phyloP scores from a whole-genome alignment of 2,113 vertebrate genomes.

The Takifugu flavidus region DNA sequence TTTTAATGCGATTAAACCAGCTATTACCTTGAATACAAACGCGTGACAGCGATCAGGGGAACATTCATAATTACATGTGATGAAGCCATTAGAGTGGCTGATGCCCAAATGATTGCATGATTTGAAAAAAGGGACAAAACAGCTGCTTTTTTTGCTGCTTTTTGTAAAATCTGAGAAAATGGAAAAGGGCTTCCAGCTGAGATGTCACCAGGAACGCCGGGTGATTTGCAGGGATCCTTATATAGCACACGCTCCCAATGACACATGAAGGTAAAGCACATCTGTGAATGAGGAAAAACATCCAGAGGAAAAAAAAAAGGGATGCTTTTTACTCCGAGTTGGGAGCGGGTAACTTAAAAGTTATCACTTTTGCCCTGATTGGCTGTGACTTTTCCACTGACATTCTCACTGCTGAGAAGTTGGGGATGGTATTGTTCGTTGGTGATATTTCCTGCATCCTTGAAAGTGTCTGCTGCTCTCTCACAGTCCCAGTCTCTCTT shows the following conservation, averaged over 20 bases:
- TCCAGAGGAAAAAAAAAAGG: not conserved
- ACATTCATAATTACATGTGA: not conserved
- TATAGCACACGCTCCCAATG: not conserved
- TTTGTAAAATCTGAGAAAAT: not conserved
- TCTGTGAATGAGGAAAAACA: not conserved
- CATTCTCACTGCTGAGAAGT: no score
- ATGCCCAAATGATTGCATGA: not conserved
- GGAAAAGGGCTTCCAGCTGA: not conserved
- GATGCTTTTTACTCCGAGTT: not conserved
- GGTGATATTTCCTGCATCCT: not conserved
- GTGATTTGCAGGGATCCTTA: not conserved
- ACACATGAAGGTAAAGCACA: not conserved
- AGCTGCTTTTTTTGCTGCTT: no score
- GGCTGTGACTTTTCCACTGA: no score
- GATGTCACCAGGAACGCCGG: no score
- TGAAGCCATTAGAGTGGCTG: constrained; percentile 1
- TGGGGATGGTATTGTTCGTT: not conserved
- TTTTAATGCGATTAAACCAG: constrained; percentile 10
- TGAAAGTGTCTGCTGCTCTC: not conserved
- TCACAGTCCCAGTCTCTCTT: no score
- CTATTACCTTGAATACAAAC: not conserved
- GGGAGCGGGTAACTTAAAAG: not conserved
- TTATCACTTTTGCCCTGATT: not conserved
- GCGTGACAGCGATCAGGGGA: constrained; percentile 3
- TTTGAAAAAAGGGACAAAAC: no score